Conservation (phyloP, 2,888 invertebrate species). For the Antheraea assamensis region DNA sequence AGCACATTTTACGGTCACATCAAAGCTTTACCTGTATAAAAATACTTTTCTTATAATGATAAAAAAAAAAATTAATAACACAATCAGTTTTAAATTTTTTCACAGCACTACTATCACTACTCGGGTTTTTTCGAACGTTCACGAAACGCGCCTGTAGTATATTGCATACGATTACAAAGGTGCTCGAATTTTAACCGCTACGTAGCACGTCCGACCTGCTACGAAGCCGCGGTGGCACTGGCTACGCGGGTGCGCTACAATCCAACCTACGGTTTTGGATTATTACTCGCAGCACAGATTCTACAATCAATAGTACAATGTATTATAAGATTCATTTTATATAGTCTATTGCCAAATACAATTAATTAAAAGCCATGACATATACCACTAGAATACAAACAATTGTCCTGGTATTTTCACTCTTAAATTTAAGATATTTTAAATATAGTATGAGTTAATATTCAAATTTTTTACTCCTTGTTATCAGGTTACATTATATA, state of each 20-base stretch:
- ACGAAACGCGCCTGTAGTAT: constrained; percentile 16
- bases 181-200: constrained; percentile 31
- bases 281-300: constrained; percentile 74
- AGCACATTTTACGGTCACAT: constrained; percentile 50
- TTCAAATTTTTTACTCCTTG: too few species aligned
- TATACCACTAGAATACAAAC: neutral
- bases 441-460: too few species aligned
- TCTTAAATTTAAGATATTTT: too few species aligned
- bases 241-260: constrained; percentile 68
- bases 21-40: constrained; percentile 52
- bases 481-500: too few species aligned
- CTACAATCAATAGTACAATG: constrained; percentile 69
- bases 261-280: constrained; percentile 67
- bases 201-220: constrained; percentile 61
- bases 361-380: constrained; percentile 18
- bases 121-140: constrained; percentile 6
- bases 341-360: constrained; percentile 17
- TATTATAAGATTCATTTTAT: constrained; percentile 22
- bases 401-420: neutral
- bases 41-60: constrained; percentile 22
- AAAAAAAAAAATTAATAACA: constrained; percentile 5
- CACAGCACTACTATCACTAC: constrained; percentile 61
- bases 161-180: constrained; percentile 20
- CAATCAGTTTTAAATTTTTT: constrained; percentile 17
- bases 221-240: constrained; percentile 72